Base-by-base conservation (phyloP, 2,797 vertebrate species). In the Momotus momota region DNA sequence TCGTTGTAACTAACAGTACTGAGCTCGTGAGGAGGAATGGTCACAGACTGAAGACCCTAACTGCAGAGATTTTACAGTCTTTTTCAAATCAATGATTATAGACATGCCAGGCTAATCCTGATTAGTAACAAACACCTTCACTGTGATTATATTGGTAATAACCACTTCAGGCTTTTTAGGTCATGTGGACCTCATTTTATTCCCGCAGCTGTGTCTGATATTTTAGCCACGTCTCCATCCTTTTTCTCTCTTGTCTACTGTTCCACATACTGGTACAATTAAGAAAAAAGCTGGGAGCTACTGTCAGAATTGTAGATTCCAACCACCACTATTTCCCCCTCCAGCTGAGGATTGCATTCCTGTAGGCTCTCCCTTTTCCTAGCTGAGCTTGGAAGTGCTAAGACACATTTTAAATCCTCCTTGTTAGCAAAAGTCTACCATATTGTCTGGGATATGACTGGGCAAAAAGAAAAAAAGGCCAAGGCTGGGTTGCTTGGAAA, bases 91-190 rank as follows among this genome's bases (percentile, higher is more conserved):
- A 57, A 23, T 52, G 45, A 23, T 69, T n/a, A 12, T 0, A 49
- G 61, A 75, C 33, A 12, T 5, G 23, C 33, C 29, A 83, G 45
- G 45, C 52, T 90, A 94, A 88, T 74, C 86, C 86, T 69, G 48
- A 90, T 93, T 52, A 75, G 86, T 71, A 86, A 88, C 49, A 73
- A 93, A 79, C 71, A 96, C 66, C 61, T 92, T 74, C 52, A 16
- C 65, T 64, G 51, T 48, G 72, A 86, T 91, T 64, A 57, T 57
- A 78, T 31, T 65, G 62, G 71, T 81, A 81, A 93, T 19, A 60
- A 65, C 14, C 45, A 66, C 12, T 67, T 38, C 33, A 60, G 29
- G 21, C 27, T 69, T 81, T 70, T 83, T 75, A 35, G 16, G 38
- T 71, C 69, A 67, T 25, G 16, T 19, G 22, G 8, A 31, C 9